phyloP scores from a whole-genome alignment of 2,797 vertebrate genomes.

The Falco rusticolus region DNA sequence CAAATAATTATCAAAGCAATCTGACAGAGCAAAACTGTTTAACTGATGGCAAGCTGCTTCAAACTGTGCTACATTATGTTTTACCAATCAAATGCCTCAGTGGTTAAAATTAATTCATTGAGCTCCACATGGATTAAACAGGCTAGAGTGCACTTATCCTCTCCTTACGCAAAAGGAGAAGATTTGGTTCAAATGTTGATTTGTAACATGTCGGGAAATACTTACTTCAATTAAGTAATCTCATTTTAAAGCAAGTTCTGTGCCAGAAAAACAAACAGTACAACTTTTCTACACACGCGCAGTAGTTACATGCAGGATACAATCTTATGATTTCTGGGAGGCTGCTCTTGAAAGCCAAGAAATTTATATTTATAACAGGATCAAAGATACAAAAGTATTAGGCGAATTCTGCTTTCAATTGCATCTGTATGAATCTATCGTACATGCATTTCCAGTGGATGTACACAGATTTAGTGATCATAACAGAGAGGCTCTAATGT shows the following conservation, averaged over 20 bases:
- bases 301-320: not conserved
- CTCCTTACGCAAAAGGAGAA: slow-evolving; percentile 59
- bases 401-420: not conserved
- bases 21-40: slow-evolving; percentile 60
- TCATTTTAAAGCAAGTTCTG: slow-evolving; percentile 67
- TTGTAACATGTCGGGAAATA: slow-evolving; percentile 73
- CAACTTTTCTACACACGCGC: slow-evolving; percentile 47
- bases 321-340: slow-evolving; percentile 61
- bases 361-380: slow-evolving; percentile 58
- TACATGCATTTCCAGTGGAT: not conserved
- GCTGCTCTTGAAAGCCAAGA: slow-evolving; percentile 39
- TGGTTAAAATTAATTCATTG: slow-evolving; percentile 69
- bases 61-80: slow-evolving; percentile 63
- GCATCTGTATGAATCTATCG: not conserved
- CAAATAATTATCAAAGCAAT: slow-evolving; percentile 73
- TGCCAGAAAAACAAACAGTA: slow-evolving; percentile 74
- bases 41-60: slow-evolving; percentile 68
- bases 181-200: slow-evolving; percentile 75
- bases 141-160: slow-evolving; percentile 62
- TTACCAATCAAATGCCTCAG: slow-evolving; percentile 67
- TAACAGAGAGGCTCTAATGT: not conserved
- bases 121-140: slow-evolving; percentile 72
- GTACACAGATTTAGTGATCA: not conserved
- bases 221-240: slow-evolving; percentile 79
- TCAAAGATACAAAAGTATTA: slow-evolving; percentile 53